Evolutionary conservation across 2,888 invertebrate genomes (phyloP).

Genomic region (Parasteatoda lunata): DNA sequence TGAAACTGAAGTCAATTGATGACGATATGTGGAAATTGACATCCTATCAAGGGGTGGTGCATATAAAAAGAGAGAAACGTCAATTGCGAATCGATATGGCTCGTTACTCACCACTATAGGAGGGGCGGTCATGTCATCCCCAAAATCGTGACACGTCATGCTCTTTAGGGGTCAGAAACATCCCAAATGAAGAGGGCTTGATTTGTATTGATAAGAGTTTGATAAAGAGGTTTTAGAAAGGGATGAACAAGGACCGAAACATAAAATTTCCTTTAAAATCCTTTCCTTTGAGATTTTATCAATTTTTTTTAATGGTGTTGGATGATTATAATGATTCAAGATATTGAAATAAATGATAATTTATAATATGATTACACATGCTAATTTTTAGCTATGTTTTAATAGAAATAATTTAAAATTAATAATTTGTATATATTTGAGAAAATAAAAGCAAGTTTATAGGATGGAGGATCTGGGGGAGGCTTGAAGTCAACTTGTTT

Average conservation of each 20-base stretch:
- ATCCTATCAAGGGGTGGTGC: neutral
- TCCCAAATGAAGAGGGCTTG: constrained; percentile 22
- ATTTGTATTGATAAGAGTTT: neutral
- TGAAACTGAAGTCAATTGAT: constrained; percentile 17
- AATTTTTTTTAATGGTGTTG: neutral
- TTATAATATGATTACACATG: too few relatives aligned
- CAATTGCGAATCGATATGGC: constrained; percentile 34
- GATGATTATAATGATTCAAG: neutral
- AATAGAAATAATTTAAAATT: too few relatives aligned
- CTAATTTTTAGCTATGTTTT: too few relatives aligned
- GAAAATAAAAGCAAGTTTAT: too few relatives aligned
- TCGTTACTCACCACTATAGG: constrained; percentile 31
- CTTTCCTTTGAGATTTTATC: too few relatives aligned
- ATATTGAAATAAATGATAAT: too few relatives aligned
- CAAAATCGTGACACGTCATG: constrained; percentile 34
- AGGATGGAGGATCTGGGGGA: too few relatives aligned
- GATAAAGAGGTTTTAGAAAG: too few relatives aligned
- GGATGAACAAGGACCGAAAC: too few relatives aligned
- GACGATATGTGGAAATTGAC: constrained; percentile 21
- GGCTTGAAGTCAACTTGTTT: too few relatives aligned
- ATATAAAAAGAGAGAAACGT: neutral
- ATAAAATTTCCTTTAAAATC: too few relatives aligned
- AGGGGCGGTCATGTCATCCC: constrained; percentile 8
- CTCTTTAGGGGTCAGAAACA: constrained; percentile 8
- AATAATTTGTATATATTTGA: too few relatives aligned